Base-by-base conservation (phyloP, 2,797 vertebrate genomes). In the Alcedo atthis region DNA sequence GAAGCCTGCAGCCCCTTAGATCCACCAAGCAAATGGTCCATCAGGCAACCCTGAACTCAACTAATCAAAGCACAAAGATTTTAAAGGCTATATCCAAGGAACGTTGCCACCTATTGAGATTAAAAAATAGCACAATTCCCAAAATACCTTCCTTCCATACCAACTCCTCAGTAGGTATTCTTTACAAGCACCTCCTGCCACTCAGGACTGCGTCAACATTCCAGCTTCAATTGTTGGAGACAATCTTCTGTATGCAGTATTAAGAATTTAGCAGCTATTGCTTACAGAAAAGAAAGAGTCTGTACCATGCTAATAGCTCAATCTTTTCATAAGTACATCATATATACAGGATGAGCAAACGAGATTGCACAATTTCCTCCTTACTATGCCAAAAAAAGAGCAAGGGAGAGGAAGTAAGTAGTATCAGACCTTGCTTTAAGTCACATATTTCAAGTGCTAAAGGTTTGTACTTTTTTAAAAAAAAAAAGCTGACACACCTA, bases 271-370 rank as follows among this genome's bases (percentile, higher is more conserved):
- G 61, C 2, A 6, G 67, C 30, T 80, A 45, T 5, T 67, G 21
- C 76, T 57, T 59, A 80, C 46, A 77, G 48, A 8, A 22, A 63
- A 63, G 57, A 80, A 87, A 49, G 16, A 55, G 16, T 10, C 26
- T 43, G 10, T 30, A 33, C 24, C 26, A 8, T 4, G 30, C 61
- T 48, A 83, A n/a, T 30, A 92, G 13, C n/a, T 66, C 79, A 68
- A 63, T 40, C 9, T 64, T 80, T 57, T 78, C 49, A 22, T 26
- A 74, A 26, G 4, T 64, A 83, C 9, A 37, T 59, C 43, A 58
- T 64, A 78, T 22, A 9, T 10, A 54, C 0, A 0, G 37, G 28
- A 82, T 0, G 1, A 54, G 24, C 16, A 70, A 22, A 15, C 0
- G 0, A 51, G 13, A 26, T 61, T 55, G 13, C 8, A 69, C 4